A percentile compares a stretch with the other conserved stretches of the same genome.
Conservation (phyloP, 2,888 invertebrate genomes). For the Hydrotaea diabolus region DNA sequence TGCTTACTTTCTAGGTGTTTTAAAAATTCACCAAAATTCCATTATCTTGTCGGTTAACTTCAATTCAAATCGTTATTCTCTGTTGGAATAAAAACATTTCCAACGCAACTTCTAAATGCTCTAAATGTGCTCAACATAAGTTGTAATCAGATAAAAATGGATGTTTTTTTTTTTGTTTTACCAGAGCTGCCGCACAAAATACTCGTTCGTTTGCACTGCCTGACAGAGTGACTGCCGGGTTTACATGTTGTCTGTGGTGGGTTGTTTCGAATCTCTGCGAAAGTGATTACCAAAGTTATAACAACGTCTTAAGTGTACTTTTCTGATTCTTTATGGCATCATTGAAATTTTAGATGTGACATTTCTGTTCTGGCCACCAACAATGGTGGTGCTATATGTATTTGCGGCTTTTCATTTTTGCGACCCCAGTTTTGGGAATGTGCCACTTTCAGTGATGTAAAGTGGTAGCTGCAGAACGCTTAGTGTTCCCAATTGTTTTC, state of each 20-base stretch:
- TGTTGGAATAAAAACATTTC: not conserved
- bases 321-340: slow-evolving; percentile 22
- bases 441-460: not conserved
- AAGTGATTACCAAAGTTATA: slow-evolving; percentile 37
- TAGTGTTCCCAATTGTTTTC: not conserved
- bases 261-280: not conserved
- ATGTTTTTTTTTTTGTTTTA: not conserved
- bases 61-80: no score
- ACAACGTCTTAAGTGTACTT: slow-evolving; percentile 26
- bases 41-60: no score
- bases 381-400: no score
- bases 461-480: not conserved
- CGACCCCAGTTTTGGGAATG: not conserved
- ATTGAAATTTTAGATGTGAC: slow-evolving; percentile 14
- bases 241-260: slow-evolving; percentile 25
- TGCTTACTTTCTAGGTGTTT: no score
- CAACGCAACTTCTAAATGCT: not conserved
- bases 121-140: not conserved
- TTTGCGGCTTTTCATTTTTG: not conserved
- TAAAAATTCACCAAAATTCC: no score
- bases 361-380: not conserved
- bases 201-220: slow-evolving; percentile 43
- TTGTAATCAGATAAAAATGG: slow-evolving; percentile 25
- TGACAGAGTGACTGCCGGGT: slow-evolving; percentile 48
- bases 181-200: not conserved